Evolutionary conservation across 2,888 invertebrate genomes (phyloP), one percentile per base, ranked within the genome.

Genomic region (Brassicogethes aeneus): DNA sequence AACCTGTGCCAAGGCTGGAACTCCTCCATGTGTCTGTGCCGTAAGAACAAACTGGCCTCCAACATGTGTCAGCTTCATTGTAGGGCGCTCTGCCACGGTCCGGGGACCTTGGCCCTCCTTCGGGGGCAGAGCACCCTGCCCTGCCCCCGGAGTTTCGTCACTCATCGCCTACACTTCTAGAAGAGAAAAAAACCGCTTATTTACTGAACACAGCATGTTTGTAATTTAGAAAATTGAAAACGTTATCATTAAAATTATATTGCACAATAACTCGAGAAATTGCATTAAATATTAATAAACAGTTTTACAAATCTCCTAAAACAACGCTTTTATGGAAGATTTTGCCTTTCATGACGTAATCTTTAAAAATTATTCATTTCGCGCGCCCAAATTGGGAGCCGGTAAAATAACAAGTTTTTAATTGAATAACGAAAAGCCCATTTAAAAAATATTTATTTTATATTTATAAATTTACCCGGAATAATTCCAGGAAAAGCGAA

Each of bases 1-100:
- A 54, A 74, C 74, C 70, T 74, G 74, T 42, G 73, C 61, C 35
- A 74, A 65, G 41, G 73, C 71, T 50, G 73, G 72, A 55, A 74
- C 69, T 40, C 52, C 50, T 36, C 62, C 62, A 45, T 59, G 60
- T 13, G 62, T 48, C 50, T 64, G 65, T 15, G 65, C 53, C 40
- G 64, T 65, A 40, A 68, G 48, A 34, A 68, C 61, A 48, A 64
- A 68, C 46, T 67, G 68, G 39, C 66, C 65, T 42, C 68, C 64
- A 41, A 68, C 65, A 50, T 68, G 68, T 41, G 66, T 60, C 48
- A 67, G 54, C 52, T 66, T 60, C 53, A 68, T 59, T 43, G 67
- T 60, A 53, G 64, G 62, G 57, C 61, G 61, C 56, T 61, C 61
- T 54, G 56, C 57, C 56, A 55, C 48, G 40, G 55, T 45, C 47